phyloP scores from a whole-genome alignment of 1,140 invertebrate species.

The Heterodera schachtii region DNA sequence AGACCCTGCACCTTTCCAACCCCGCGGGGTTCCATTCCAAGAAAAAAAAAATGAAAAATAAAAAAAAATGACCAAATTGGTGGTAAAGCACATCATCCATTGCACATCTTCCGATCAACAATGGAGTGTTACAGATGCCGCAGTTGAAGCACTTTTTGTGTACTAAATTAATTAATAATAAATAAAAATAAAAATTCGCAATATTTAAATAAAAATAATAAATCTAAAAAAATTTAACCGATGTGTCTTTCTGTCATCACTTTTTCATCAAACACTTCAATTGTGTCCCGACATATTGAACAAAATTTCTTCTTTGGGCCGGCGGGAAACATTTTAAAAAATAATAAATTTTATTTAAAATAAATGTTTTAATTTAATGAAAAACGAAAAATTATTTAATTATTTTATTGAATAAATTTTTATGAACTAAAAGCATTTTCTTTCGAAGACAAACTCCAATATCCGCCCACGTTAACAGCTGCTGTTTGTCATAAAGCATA shows the following conservation, averaged over 20 bases:
- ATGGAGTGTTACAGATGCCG: slow-evolving; percentile 30
- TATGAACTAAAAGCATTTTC: background rate
- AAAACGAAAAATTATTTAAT: too few relatives aligned
- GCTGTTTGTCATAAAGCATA: too few relatives aligned
- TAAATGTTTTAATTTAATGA: background rate
- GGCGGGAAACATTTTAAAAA: slow-evolving; percentile 6
- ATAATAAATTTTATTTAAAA: background rate
- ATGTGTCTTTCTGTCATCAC: slow-evolving; percentile 10
- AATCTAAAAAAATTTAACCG: background rate
- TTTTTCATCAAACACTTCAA: slow-evolving; percentile 21
- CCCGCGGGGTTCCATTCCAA: too few relatives aligned
- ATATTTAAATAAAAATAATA: background rate
- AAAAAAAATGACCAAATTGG: slow-evolving; percentile 10
- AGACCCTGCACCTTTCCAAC: too few relatives aligned
- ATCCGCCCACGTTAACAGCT: too few relatives aligned
- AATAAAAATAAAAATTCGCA: background rate
- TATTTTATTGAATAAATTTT: background rate
- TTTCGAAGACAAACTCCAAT: background rate
- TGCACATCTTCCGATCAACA: slow-evolving; percentile 30
- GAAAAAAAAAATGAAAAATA: too few relatives aligned
- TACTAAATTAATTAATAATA: slow-evolving; percentile 14
- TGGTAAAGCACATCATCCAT: slow-evolving; percentile 35
- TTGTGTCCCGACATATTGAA: slow-evolving; percentile 12
- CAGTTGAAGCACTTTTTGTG: slow-evolving; percentile 41
- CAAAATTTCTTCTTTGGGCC: slow-evolving; percentile 19